A percentile compares a stretch with the other conserved stretches of the same genome.
Conservation (phyloP, 2,888 invertebrate genomes). For the Camponotus fellah region DNA sequence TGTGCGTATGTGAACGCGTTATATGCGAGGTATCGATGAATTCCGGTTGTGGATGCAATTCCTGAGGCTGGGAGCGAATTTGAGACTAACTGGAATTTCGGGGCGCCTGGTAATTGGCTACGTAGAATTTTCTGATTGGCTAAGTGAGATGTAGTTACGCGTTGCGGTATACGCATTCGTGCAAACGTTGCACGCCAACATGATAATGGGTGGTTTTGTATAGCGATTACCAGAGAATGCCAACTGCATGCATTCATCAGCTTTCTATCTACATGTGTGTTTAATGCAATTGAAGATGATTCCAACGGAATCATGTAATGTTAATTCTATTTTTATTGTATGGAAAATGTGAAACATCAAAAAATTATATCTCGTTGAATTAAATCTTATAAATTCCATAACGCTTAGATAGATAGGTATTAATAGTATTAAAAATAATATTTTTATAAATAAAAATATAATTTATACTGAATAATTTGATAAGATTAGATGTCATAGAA, state of each 20-base stretch:
- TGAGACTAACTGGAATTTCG: conserved; percentile 55
- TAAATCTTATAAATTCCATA: not conserved
- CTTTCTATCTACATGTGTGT: not conserved
- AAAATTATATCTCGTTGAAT: conserved; percentile 4
- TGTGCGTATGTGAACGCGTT: conserved; percentile 15
- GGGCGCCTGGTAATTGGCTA: conserved; percentile 39
- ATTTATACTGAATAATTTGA: not conserved
- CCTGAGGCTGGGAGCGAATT: conserved; percentile 52
- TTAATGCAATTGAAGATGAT: conserved; percentile 10
- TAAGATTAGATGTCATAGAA: not conserved
- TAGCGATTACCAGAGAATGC: conserved; percentile 27
- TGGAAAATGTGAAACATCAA: not conserved
- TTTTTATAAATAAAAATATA: not conserved
- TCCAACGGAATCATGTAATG: conserved; percentile 13
- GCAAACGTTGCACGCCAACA: conserved; percentile 1
- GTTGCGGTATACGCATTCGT: conserved; percentile 16
- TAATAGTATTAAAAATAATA: not conserved
- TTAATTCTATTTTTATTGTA: not conserved
- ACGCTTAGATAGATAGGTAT: not conserved
- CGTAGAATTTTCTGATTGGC: conserved; percentile 54
- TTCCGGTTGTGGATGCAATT: conserved; percentile 52
- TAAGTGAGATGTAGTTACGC: conserved; percentile 38
- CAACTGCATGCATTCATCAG: conserved; percentile 21
- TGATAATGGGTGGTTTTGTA: conserved; percentile 42
- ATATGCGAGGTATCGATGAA: conserved; percentile 49